Evolutionary conservation across 2,888 invertebrate genomes (phyloP).

Genomic region (Trachelus iudaicus): DNA sequence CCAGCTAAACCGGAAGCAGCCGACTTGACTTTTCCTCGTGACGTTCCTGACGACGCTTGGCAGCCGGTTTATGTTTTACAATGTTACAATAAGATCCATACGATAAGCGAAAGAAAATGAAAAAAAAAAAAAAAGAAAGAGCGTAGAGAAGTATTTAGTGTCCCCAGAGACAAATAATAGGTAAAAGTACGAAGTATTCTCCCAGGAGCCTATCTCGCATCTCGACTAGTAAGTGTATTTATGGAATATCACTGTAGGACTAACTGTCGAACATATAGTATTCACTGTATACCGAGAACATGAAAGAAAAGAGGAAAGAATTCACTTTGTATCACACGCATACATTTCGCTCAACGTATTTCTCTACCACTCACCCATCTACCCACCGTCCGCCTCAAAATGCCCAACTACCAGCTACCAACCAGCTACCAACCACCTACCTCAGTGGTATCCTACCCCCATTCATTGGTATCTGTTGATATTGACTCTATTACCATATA

Average conservation of each 20-base stretch:
- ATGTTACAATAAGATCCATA: background rate
- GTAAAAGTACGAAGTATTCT: constrained; percentile 5
- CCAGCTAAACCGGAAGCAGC: no score
- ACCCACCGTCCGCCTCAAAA: constrained; percentile 5
- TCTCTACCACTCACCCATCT: background rate
- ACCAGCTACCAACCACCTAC: no score
- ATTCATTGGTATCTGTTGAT: no score
- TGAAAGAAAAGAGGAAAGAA: constrained; percentile 16
- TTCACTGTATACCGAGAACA: constrained; percentile 22
- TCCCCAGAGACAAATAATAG: constrained; percentile 2
- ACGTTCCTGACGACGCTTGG: background rate
- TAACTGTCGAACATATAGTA: constrained; percentile 25
- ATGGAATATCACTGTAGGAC: constrained; percentile 28
- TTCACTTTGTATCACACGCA: constrained; percentile 15
- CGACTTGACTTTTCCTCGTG: no score
- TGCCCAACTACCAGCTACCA: background rate
- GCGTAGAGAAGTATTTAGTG: constrained; percentile 2
- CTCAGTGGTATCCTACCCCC: no score
- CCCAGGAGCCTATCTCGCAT: constrained; percentile 16
- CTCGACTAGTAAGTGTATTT: constrained; percentile 30
- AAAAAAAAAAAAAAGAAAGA: no score
- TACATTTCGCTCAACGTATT: constrained; percentile 11
- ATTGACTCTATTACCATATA: no score
- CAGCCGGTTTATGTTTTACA: background rate
- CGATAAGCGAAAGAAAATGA: background rate